Conservation (phyloP, 2,888 invertebrate genomes). For the Apodemia zela region DNA sequence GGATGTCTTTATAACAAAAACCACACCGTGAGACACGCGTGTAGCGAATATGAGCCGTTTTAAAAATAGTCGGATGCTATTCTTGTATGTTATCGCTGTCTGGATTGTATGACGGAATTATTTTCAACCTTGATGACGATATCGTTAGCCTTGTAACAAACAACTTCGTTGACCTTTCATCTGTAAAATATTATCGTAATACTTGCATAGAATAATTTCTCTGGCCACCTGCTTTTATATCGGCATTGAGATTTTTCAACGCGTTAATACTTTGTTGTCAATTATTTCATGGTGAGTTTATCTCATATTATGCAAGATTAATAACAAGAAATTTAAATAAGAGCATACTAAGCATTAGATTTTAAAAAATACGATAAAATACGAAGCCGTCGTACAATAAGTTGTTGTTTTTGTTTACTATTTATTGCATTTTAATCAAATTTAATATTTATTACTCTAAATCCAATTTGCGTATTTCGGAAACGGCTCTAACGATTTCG, state of each 20-base stretch:
- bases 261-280: neutral
- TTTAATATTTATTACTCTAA: too few relatives aligned
- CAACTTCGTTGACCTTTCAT: conserved; percentile 51
- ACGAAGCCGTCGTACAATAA: too few relatives aligned
- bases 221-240: neutral
- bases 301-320: neutral
- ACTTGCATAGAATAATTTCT: conserved; percentile 1
- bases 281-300: neutral
- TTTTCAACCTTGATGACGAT: conserved; percentile 72
- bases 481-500: too few relatives aligned
- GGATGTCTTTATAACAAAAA: conserved; percentile 7
- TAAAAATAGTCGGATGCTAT: conserved; percentile 48
- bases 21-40: conserved; percentile 2
- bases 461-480: too few relatives aligned
- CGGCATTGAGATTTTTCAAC: neutral
- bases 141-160: conserved; percentile 71
- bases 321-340: too few relatives aligned
- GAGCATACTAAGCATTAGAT: too few relatives aligned
- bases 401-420: too few relatives aligned
- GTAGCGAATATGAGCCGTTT: conserved; percentile 28
- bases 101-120: conserved; percentile 55
- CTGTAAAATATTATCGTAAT: conserved; percentile 29
- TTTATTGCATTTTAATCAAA: too few relatives aligned
- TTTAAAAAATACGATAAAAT: too few relatives aligned
- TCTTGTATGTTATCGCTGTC: conserved; percentile 44